Conservation (phyloP, 2,888 invertebrate genomes). For the Nymphalis urticae region DNA sequence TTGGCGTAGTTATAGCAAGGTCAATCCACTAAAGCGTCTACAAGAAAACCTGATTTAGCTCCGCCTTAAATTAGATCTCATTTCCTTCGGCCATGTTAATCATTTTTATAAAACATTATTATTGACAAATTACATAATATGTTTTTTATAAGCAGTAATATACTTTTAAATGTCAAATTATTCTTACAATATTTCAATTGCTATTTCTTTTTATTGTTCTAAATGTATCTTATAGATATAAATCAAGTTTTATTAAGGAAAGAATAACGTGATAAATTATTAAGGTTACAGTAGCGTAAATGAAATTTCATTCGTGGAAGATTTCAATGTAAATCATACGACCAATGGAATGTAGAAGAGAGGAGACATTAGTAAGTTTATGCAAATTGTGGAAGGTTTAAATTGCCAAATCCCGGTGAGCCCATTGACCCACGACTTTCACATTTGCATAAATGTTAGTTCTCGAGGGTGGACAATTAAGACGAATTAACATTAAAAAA, state of each 20-base stretch:
- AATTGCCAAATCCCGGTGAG: slow-evolving; percentile 14
- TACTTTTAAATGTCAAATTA: no score
- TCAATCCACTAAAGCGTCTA: slow-evolving; percentile 43
- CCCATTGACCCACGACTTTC: not conserved
- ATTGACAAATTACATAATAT: not conserved
- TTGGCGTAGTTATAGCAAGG: slow-evolving; percentile 66
- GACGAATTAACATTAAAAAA: no score
- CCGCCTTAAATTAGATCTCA: slow-evolving; percentile 31
- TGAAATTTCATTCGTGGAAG: slow-evolving; percentile 23
- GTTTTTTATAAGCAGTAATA: not conserved
- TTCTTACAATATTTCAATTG: no score
- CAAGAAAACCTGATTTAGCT: slow-evolving; percentile 36
- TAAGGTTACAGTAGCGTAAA: slow-evolving; percentile 11
- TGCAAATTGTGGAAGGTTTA: slow-evolving; percentile 33
- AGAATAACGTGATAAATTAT: not conserved
- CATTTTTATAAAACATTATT: not conserved
- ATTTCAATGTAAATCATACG: slow-evolving; percentile 28
- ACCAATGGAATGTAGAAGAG: slow-evolving; percentile 15
- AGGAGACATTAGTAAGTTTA: slow-evolving; percentile 22
- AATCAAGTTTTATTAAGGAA: not conserved
- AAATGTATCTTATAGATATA: no score
- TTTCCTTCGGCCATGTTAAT: slow-evolving; percentile 20
- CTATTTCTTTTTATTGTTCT: no score
- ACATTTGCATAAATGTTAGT: slow-evolving; percentile 10
- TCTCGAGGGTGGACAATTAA: slow-evolving; percentile 6